These are phyloP conservation scores for Cyphomyrus discorhynchus DNA, from an alignment of 2,113 vertebrate species.

Conservation along the genomic window DNA sequence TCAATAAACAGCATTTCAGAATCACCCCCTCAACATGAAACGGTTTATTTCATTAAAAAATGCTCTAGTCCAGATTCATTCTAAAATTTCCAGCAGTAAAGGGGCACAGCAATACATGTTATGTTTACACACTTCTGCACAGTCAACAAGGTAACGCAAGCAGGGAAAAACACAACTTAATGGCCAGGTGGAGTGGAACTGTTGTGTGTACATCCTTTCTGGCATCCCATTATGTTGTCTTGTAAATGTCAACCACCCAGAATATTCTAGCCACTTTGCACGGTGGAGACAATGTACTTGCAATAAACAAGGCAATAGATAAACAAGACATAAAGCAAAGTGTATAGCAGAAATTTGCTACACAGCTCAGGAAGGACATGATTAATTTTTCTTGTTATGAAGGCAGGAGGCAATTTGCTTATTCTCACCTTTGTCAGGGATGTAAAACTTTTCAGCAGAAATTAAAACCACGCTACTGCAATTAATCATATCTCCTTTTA, in stretches of 20 bases:
- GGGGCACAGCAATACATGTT: background rate
- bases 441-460: background rate
- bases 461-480: background rate
- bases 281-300: background rate
- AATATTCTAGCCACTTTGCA: background rate
- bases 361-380: background rate
- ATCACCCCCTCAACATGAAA: background rate
- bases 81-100: background rate
- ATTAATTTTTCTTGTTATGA: background rate
- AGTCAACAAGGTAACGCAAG: background rate
- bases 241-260: conserved; percentile 1
- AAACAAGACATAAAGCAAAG: background rate
- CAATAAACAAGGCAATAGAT: background rate
- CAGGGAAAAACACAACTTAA: background rate
- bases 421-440: background rate
- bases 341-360: background rate
- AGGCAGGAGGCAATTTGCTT: background rate
- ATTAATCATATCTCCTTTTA: background rate
- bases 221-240: background rate
- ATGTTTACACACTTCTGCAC: background rate
- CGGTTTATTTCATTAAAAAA: background rate
- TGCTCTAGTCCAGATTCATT: background rate
- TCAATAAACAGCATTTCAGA: background rate
- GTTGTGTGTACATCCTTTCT: background rate
- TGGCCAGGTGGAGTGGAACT: background rate